These are phyloP conservation scores for Bombus pyrosoma DNA, from an alignment of 1,140 invertebrate genomes.

Conservation along the genomic window DNA sequence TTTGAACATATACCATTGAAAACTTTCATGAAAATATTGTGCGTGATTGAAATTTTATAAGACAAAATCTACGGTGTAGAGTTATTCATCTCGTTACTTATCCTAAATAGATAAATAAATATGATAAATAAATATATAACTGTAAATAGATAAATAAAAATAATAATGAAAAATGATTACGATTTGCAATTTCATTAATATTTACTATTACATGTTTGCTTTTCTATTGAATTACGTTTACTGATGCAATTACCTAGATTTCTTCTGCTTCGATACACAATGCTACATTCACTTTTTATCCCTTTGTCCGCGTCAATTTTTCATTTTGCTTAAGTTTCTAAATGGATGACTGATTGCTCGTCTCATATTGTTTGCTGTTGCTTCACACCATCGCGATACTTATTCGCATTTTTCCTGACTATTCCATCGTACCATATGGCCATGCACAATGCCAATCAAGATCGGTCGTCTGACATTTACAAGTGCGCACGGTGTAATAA, in stretches of 20 bases:
- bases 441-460: conserved; percentile 41
- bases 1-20: too few relatives aligned
- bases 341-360: background rate
- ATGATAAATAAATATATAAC: too few relatives aligned
- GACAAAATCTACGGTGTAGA: too few relatives aligned
- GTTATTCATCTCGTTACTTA: too few relatives aligned
- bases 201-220: too few relatives aligned
- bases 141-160: too few relatives aligned
- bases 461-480: conserved; percentile 57
- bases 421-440: background rate
- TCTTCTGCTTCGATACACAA: background rate
- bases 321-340: background rate
- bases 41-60: too few relatives aligned
- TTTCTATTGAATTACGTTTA: background rate
- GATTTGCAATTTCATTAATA: too few relatives aligned
- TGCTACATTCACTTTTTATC: background rate
- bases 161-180: too few relatives aligned
- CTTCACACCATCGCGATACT: background rate
- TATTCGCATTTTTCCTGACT: background rate
- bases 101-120: too few relatives aligned
- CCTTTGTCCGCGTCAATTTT: background rate
- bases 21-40: too few relatives aligned
- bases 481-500: conserved; percentile 22
- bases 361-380: background rate
- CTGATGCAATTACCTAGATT: background rate